Evolutionary conservation across 2,888 invertebrate genomes (phyloP).

Genomic region (Drosophila longiperda): DNA sequence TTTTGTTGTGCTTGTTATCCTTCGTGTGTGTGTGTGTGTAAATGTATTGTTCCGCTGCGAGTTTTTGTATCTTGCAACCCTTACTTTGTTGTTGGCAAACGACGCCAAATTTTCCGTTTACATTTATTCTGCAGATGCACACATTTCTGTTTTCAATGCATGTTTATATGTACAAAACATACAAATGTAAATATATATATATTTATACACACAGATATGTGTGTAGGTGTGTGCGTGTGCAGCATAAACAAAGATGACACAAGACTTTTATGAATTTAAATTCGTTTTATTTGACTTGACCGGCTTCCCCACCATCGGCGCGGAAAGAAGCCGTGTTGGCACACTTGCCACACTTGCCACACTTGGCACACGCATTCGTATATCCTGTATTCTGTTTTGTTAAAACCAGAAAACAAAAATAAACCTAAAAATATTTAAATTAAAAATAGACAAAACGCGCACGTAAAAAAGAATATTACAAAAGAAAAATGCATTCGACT

Average conservation of each 20-base stretch:
- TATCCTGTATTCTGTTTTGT: background rate
- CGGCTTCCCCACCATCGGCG: background rate
- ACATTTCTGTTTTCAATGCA: background rate
- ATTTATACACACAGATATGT: background rate
- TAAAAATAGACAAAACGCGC: background rate
- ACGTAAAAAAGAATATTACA: background rate
- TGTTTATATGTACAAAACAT: background rate
- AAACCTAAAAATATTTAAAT: background rate
- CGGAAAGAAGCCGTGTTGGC: background rate
- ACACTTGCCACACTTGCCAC: background rate
- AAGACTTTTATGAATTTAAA: slow-evolving; percentile 1
- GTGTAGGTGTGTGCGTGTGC: slow-evolving; percentile 12
- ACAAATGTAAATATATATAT: background rate
- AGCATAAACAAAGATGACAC: slow-evolving; percentile 31
- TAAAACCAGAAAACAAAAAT: background rate
- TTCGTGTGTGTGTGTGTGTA: slow-evolving; percentile 25
- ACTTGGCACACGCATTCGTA: background rate
- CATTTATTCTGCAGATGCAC: slow-evolving; percentile 28
- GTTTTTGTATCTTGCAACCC: slow-evolving; percentile 39
- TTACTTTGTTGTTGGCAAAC: slow-evolving; percentile 27
- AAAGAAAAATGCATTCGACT: background rate
- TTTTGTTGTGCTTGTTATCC: slow-evolving; percentile 59
- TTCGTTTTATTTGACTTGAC: background rate
- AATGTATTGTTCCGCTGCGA: slow-evolving; percentile 28
- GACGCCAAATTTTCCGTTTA: slow-evolving; percentile 28